A percentile compares a stretch with the other conserved stretches of the same genome.
Evolutionary conservation across 2,797 vertebrate genomes (phyloP).

Genomic region (Fundulus diaphanus): DNA sequence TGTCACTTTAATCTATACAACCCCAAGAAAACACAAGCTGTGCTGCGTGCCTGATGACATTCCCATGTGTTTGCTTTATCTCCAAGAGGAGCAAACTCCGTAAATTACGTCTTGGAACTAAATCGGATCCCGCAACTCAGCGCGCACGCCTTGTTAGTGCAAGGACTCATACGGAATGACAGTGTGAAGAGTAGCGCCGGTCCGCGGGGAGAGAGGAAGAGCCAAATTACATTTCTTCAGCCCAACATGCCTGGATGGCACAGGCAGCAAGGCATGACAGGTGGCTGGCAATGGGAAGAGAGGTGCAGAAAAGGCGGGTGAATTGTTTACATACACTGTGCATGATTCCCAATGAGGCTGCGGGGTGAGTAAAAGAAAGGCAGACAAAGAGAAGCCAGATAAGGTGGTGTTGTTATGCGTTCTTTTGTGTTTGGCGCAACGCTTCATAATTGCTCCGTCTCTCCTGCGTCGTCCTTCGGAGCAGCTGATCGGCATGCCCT

Average conservation of each 20-base stretch:
- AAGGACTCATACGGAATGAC: conserved; percentile 65
- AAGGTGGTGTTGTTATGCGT: conserved; percentile 61
- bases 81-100: conserved; percentile 50
- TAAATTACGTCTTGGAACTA: conserved; percentile 60
- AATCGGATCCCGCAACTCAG: conserved; percentile 59
- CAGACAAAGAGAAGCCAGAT: conserved; percentile 60
- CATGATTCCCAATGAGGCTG: conserved; percentile 39
- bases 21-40: conserved; percentile 18
- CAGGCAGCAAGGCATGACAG: conserved; percentile 64
- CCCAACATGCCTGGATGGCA: conserved; percentile 63
- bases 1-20: conserved; percentile 14
- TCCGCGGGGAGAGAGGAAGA: conserved; percentile 67
- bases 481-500: conserved; percentile 64
- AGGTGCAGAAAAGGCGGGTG: conserved; percentile 26
- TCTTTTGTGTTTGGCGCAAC: conserved; percentile 68
- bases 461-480: conserved; percentile 45
- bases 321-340: conserved; percentile 10
- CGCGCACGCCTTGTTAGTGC: conserved; percentile 65
- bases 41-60: conserved; percentile 2
- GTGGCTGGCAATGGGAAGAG: conserved; percentile 59
- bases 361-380: conserved; percentile 41
- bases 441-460: conserved; percentile 66
- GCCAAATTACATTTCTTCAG: conserved; percentile 72
- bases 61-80: conserved; percentile 41
- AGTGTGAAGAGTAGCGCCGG: conserved; percentile 60